These are phyloP conservation scores for Syndactyla subalaris DNA, from an alignment of 2,797 vertebrate species.

Conservation along the genomic window DNA sequence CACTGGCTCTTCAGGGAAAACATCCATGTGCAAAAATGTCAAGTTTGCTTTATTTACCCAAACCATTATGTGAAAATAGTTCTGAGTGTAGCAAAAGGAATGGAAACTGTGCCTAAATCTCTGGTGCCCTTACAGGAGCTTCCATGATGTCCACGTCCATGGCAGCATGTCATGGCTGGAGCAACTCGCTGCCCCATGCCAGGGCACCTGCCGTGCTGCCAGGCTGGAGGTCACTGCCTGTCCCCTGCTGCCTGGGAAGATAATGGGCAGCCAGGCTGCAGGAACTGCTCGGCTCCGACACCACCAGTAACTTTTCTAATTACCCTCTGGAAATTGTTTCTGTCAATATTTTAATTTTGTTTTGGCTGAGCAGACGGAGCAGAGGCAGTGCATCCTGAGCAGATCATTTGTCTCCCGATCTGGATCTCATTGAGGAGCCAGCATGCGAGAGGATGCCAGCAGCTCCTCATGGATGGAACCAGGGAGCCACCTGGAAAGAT, in stretches of 20 bases:
- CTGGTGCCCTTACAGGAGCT: fast-evolving
- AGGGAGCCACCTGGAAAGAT: fast-evolving
- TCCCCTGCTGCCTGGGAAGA: fast-evolving
- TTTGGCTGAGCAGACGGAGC: background rate
- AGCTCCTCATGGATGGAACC: background rate
- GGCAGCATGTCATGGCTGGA: fast-evolving
- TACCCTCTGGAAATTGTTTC: constrained; percentile 32
- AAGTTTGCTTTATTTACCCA: background rate
- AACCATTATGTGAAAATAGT: background rate
- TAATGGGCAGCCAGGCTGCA: fast-evolving
- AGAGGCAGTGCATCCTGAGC: background rate
- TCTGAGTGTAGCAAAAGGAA: background rate
- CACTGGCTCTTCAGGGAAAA: background rate
- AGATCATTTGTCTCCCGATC: background rate
- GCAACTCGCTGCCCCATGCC: fast-evolving
- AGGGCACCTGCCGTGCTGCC: fast-evolving
- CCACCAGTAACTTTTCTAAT: background rate
- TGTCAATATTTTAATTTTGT: constrained; percentile 45
- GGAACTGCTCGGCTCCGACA: background rate
- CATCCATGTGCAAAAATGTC: fast-evolving
- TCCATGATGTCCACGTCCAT: background rate
- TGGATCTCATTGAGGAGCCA: fast-evolving
- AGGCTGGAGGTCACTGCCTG: background rate
- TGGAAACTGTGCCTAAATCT: background rate
- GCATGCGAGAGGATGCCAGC: fast-evolving